Percentiles rank a stretch among this genome's conserved stretches.
Evolutionary conservation across 1,140 invertebrate genomes (phyloP).

Genomic region (Drosophila murphyi): DNA sequence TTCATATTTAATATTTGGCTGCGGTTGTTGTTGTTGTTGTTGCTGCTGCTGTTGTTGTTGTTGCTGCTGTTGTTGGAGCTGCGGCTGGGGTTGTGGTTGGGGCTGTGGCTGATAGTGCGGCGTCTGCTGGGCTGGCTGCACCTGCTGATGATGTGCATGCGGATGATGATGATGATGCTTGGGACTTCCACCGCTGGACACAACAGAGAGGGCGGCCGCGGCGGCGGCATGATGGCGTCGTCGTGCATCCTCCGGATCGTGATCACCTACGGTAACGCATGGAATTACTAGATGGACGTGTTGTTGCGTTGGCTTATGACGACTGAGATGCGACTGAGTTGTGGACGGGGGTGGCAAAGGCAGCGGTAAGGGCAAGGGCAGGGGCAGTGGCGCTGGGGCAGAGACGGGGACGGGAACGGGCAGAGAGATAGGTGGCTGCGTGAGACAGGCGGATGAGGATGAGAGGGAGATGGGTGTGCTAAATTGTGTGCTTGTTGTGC

Average conservation of each 20-base stretch:
- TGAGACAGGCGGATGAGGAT: constrained; percentile 35
- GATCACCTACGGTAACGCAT: constrained; percentile 93
- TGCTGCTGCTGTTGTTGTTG: constrained; percentile 82
- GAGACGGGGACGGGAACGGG: constrained; percentile 1
- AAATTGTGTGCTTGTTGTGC: constrained; percentile 53
- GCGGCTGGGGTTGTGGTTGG: constrained; percentile 68
- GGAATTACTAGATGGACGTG: constrained; percentile 90
- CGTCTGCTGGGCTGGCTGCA: constrained; percentile 53
- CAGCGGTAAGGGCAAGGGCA: constrained; percentile 8
- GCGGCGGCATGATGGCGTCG: constrained; percentile 84
- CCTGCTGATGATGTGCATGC: constrained; percentile 47
- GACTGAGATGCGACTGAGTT: constrained; percentile 67
- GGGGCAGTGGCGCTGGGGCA: constrained; percentile 5
- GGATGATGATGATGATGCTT: constrained; percentile 77
- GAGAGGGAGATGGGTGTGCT: constrained; percentile 33
- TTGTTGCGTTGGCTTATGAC: constrained; percentile 76
- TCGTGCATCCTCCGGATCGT: constrained; percentile 89
- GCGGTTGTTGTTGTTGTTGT: constrained; percentile 52
- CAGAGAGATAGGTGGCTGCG: constrained; percentile 38
- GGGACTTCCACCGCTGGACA: constrained; percentile 85
- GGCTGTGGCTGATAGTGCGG: constrained; percentile 55
- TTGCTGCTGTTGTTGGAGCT: constrained; percentile 74
- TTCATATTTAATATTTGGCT: constrained; percentile 84
- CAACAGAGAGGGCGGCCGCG: constrained; percentile 70
- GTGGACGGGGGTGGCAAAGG: constrained; percentile 25